phyloP scores from a whole-genome alignment of 2,113 vertebrate species.

The Oryzias woworae region DNA sequence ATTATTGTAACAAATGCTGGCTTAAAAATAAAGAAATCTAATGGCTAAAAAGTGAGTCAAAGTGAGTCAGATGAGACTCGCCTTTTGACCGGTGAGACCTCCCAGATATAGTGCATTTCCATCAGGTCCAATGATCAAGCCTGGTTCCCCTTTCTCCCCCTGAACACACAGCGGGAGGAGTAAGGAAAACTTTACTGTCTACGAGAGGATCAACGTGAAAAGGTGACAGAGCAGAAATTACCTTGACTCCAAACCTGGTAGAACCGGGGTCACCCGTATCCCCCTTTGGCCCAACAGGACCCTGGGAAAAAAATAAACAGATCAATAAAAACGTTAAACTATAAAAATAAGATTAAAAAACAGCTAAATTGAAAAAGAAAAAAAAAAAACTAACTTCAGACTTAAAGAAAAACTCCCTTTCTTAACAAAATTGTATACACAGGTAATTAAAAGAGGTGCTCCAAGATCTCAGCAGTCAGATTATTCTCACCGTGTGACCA shows the following conservation, averaged over 20 bases:
- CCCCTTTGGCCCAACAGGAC: slow-evolving; percentile 78
- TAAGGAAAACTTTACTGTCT: background rate
- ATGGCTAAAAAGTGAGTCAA: no score
- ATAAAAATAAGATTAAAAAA: no score
- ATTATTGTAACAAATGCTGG: no score
- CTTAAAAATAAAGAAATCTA: no score
- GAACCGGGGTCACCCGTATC: slow-evolving; percentile 70
- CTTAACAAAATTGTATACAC: no score
- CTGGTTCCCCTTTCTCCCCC: slow-evolving; percentile 80
- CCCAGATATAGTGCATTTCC: slow-evolving; percentile 62
- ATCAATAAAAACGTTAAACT: background rate
- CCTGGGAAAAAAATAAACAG: slow-evolving; percentile 48
- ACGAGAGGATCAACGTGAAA: background rate
- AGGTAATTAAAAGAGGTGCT: no score
- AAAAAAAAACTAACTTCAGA: no score
- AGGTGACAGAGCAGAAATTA: slow-evolving; percentile 18
- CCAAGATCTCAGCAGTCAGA: no score
- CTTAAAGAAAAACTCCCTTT: no score
- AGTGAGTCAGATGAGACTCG: slow-evolving; percentile 29
- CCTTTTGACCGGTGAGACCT: slow-evolving; percentile 60
- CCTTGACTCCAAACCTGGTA: slow-evolving; percentile 69
- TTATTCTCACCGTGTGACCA: no score
- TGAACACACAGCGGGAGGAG: slow-evolving; percentile 35
- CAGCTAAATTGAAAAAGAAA: no score
- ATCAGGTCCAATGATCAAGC: slow-evolving; percentile 72